Evolutionary conservation across 2,113 vertebrate genomes (phyloP).

Genomic region (Corvus moneduloides): DNA sequence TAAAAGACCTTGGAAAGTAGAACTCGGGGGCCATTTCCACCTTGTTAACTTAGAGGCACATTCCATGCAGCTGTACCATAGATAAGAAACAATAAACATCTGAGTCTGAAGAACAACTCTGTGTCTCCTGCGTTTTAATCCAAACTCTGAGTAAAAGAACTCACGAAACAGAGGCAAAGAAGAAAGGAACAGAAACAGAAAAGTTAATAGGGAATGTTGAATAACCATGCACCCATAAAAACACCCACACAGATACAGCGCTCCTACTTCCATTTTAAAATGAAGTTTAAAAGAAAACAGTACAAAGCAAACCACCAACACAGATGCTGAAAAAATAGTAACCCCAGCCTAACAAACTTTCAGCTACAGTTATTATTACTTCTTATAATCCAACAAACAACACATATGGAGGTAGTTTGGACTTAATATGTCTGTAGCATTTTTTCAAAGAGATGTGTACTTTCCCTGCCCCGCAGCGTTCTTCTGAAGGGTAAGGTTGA

Average conservation of each 20-base stretch:
- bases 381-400: not conserved
- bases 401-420: not conserved
- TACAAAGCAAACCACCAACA: not conserved
- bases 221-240: not conserved
- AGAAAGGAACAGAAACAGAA: no score
- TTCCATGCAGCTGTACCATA: no score
- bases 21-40: no score
- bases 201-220: not conserved
- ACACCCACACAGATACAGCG: fast-evolving
- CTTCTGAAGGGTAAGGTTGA: not conserved
- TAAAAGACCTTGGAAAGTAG: no score
- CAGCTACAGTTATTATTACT: not conserved
- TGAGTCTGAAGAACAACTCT: no score
- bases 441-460: not conserved
- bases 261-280: not conserved
- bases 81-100: no score
- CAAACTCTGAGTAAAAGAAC: no score
- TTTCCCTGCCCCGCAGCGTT: fast-evolving
- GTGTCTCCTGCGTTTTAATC: no score
- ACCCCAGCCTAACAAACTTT: not conserved
- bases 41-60: no score
- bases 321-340: not conserved
- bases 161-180: no score
- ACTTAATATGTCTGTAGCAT: not conserved
- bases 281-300: not conserved